These are phyloP conservation scores for Hyppa rectilinea DNA, from an alignment of 2,888 invertebrate species.

Conservation along the genomic window DNA sequence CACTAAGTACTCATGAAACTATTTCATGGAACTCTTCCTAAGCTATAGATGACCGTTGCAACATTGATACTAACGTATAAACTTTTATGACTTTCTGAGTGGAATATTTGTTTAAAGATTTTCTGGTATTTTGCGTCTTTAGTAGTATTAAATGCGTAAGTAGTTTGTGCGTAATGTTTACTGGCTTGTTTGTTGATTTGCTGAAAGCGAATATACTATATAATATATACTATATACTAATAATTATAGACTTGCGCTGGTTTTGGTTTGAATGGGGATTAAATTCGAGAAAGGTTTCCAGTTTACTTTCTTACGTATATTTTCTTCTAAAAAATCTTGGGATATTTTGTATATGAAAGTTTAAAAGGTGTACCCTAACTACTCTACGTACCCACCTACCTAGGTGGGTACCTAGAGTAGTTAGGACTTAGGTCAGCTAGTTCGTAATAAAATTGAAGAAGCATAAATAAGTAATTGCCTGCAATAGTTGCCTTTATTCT, in stretches of 20 bases:
- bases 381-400: too few species aligned
- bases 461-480: too few species aligned
- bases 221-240: too few species aligned
- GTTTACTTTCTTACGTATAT: background rate
- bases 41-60: conserved; percentile 41
- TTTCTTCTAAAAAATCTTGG: background rate
- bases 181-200: conserved; percentile 4
- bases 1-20: conserved; percentile 43
- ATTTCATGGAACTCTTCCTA: conserved; percentile 41
- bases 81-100: conserved; percentile 31
- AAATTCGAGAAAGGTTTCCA: background rate
- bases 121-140: conserved; percentile 34
- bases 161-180: conserved; percentile 12
- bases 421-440: too few species aligned
- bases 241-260: too few species aligned
- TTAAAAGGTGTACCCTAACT: too few species aligned
- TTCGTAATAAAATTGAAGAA: background rate
- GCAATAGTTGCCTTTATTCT: background rate
- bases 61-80: conserved; percentile 47
- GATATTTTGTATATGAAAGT: background rate
- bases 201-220: too few species aligned
- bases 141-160: conserved; percentile 3
- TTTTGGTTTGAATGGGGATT: background rate
- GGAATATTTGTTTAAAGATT: conserved; percentile 36
- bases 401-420: too few species aligned